Evolutionary conservation across 2,113 vertebrate genomes (phyloP).

Genomic region (Anhinga anhinga): DNA sequence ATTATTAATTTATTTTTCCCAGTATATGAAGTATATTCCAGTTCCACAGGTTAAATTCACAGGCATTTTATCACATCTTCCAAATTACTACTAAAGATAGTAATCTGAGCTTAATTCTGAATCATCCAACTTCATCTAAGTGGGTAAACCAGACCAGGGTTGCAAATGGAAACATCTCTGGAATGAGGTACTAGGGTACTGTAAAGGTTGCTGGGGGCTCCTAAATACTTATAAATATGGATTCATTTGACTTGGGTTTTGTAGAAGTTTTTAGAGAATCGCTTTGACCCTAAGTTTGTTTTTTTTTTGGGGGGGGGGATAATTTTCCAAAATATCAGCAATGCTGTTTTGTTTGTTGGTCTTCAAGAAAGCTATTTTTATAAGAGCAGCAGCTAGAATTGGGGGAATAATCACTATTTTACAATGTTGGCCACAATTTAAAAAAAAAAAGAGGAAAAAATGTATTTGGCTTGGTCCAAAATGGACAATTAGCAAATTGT

Average conservation of each 20-base stretch:
- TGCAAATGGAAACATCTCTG: background rate
- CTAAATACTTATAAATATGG: background rate
- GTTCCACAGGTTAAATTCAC: background rate
- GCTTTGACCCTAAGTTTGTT: background rate
- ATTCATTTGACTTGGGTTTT: background rate
- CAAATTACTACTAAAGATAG: background rate
- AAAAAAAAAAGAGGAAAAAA: background rate
- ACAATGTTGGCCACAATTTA: background rate
- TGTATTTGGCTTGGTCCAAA: background rate
- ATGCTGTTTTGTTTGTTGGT: background rate
- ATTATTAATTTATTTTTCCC: background rate
- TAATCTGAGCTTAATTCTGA: background rate
- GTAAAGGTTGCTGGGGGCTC: background rate
- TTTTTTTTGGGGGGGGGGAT: background rate
- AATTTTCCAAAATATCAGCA: background rate
- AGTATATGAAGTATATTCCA: background rate
- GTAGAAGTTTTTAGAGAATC: background rate
- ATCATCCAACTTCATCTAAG: background rate
- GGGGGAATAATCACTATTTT: background rate
- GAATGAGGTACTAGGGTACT: background rate
- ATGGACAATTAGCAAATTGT: background rate
- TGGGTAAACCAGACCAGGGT: background rate
- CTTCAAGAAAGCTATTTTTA: background rate
- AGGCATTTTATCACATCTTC: background rate
- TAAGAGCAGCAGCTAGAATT: background rate